These are phyloP conservation scores for Scytalopus superciliaris DNA, from an alignment of 2,113 vertebrate species.

Conservation along the genomic window DNA sequence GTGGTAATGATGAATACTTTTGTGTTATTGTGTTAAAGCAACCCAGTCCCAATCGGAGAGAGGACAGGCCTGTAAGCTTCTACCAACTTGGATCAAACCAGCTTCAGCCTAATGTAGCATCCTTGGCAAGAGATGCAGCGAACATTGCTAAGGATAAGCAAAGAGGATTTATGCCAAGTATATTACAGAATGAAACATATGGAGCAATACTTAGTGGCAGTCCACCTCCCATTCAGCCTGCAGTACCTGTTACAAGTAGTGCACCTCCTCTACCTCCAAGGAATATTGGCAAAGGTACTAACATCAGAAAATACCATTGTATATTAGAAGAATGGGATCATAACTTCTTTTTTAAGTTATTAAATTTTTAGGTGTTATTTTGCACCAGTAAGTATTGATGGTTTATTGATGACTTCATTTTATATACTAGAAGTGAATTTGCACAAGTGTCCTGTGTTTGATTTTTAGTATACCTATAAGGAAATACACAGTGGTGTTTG, in stretches of 20 bases:
- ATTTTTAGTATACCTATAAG: not conserved
- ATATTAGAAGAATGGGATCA: not conserved
- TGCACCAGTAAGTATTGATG: not conserved
- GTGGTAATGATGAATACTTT: not conserved
- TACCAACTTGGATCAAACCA: constrained; percentile 86
- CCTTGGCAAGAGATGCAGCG: constrained; percentile 80
- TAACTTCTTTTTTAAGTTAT: not conserved
- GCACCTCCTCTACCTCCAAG: constrained; percentile 93
- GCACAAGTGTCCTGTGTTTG: not conserved
- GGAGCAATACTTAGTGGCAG: constrained; percentile 88
- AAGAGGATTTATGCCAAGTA: constrained; percentile 84
- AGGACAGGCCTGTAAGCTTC: constrained; percentile 95
- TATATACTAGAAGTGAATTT: not conserved
- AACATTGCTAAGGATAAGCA: constrained; percentile 88
- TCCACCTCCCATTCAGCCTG: constrained; percentile 61
- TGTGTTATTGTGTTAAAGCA: constrained; percentile 52
- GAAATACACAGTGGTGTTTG: not conserved
- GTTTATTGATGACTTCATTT: not conserved
- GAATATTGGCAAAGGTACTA: constrained; percentile 89
- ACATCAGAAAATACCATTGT: not conserved
- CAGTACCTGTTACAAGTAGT: constrained; percentile 64
- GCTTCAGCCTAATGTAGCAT: constrained; percentile 75
- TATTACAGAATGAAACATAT: constrained; percentile 96
- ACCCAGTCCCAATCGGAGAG: constrained; percentile 94
- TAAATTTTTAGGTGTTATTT: not conserved